Base-by-base conservation (phyloP, 1,140 invertebrate species). In the Lanistes nyassanus region DNA sequence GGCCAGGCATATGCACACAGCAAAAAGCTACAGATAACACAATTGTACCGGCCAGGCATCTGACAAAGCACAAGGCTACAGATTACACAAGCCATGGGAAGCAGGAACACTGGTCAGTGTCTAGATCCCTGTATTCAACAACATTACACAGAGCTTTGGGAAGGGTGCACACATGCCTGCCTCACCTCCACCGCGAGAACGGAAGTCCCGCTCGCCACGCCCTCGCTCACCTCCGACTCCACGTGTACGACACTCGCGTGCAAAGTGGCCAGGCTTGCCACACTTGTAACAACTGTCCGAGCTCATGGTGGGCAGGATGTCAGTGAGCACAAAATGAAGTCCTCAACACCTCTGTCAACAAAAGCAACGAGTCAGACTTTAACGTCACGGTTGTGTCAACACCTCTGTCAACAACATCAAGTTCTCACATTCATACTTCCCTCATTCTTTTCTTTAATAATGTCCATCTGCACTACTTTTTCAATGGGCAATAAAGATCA, bases 191-290 rank as follows among this genome's bases (percentile, higher is more conserved):
- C 74, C 58, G 26, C 70, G 75, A 19, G 71, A 55, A 21, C 71
- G 39, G 75, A 65, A 74, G 29, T 75, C 76, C 19, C 69, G 26
- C 19, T 66, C 71, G 34, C 77, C 68, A 36, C 69, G 73, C 19
- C 74, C 68, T 73, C 58, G 21, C 31, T 64, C 75, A 69, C 75
- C 70, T 42, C 76, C 70, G 21, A 55, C 62, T 31, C 74, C 76
- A 72, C 67, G 66, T 23, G 64, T 74, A 19, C 76, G 75, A 80
- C 85, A 85, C 75, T 87, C 95, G 93, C 89, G 82, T n/a, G 89
- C 86, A 82, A 86, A 88, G 77, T 90, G 89, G 36, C 89, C 89
- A 70, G 78, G 75, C 80, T 83, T 81, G 64, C 88, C 85, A 77
- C 89, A 90, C 78, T 86, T 87, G 80, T 86, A 90, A 78, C 89